Evolutionary conservation across 2,797 vertebrate species (phyloP), one percentile per base, ranked within the genome.

Genomic region (Chaunax sp.): DNA sequence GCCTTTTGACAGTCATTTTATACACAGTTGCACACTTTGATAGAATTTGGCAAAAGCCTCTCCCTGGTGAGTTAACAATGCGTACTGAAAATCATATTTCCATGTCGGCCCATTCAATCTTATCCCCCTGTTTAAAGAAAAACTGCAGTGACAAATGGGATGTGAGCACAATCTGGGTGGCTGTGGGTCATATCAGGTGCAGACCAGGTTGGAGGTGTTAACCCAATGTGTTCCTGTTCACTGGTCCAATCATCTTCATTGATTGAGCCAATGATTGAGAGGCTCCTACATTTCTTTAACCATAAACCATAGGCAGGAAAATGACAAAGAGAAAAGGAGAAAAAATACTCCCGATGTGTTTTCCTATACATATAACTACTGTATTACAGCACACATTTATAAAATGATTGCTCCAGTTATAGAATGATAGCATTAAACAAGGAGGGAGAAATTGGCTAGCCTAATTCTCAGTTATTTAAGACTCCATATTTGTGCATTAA

Each of bases 221-320:
- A 88, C 88, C 91, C 89, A 89, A 88, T 93, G 85, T 78, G 91
- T 93, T 92, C 91, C 92, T 90, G 91, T 91, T 93, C 92, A 93
- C 87, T 90, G 88, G 90, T 91, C 84, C 87, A 90, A 89, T 92
- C 90, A 91, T 90, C 87, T 89, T 83, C 84, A 91, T 94, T 90
- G 89, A 92, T 88, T 87, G 85, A 83, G 64, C 75, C 64, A 54
- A 84, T 92, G 86, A 94, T 92, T 88, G 90, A 93, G 78, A 80
- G 83, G 86, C 82, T 85, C 65, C 67, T 51, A 75, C 82, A 61
- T 79, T 80, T 80, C 62, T 90, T 89, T 86, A 86, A 57, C 35
- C n/a, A 64, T 70, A 69, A 70, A 72, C 55, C 33, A 52, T 60
- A 20, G 10, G 20, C 79, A 60, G 58, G 54, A 70, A 72, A 73